Conservation (phyloP, 2,797 vertebrate genomes). For the Acanthiza pusilla region DNA sequence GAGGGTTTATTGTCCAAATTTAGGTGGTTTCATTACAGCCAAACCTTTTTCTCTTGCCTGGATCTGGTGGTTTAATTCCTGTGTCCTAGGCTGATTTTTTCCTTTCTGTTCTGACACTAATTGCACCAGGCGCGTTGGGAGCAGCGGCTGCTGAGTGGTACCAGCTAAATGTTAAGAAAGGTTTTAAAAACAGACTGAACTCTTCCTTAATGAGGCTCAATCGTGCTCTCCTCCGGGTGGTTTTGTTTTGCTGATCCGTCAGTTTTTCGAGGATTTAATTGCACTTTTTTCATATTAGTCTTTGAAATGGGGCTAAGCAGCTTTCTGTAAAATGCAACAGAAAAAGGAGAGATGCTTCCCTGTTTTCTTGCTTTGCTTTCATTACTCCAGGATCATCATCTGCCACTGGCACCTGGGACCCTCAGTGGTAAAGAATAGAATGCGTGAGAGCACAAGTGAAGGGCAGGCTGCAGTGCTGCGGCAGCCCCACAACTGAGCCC, state of each 20-base stretch:
- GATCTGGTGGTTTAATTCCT: conserved; percentile 69
- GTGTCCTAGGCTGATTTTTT: conserved; percentile 67
- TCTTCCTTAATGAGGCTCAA: conserved; percentile 76
- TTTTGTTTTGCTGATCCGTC: conserved; percentile 81
- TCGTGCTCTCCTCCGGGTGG: conserved; percentile 73
- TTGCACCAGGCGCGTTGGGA: conserved; percentile 71
- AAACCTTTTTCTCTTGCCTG: not conserved
- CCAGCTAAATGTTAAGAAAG: conserved; percentile 77
- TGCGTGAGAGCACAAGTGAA: not conserved
- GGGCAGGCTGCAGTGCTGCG: not conserved
- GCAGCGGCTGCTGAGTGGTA: conserved; percentile 70
- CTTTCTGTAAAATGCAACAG: conserved; percentile 62
- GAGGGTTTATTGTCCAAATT: conserved; percentile 49
- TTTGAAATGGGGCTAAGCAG: conserved; percentile 72
- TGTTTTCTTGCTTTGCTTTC: conserved; percentile 4
- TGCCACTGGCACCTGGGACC: not conserved
- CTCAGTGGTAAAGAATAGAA: not conserved
- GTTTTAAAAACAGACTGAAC: conserved; percentile 78
- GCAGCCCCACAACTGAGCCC: not conserved
- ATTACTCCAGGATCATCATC: conserved; percentile 13
- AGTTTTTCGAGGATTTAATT: conserved; percentile 77
- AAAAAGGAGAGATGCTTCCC: conserved; percentile 37
- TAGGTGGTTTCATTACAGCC: conserved; percentile 22
- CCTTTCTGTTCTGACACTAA: conserved; percentile 73
- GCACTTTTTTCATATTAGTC: conserved; percentile 75